Conservation (phyloP, 92 coral and sea anemone genomes). For the Hydrozoanthus gracilis region DNA sequence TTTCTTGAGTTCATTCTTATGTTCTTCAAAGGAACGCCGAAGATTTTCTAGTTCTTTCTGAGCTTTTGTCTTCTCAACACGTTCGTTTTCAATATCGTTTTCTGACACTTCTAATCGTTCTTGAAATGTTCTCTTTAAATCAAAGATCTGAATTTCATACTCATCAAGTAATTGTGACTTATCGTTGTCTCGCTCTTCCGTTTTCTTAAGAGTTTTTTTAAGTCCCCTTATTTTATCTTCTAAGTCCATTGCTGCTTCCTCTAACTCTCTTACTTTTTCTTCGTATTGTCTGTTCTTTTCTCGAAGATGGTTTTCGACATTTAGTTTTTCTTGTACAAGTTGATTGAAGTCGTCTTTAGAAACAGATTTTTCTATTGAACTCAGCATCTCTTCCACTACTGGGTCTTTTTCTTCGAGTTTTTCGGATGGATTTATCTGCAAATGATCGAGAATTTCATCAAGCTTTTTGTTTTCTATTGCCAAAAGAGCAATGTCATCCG, state of each 20-base stretch:
- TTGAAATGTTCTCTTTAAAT: slow-evolving; percentile 61
- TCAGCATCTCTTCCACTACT: slow-evolving; percentile 65
- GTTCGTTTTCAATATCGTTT: slow-evolving; percentile 56
- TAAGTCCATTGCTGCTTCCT: slow-evolving; percentile 69
- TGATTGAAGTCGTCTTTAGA: slow-evolving; percentile 76
- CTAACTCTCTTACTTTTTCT: slow-evolving; percentile 73
- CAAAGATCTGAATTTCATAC: slow-evolving; percentile 73
- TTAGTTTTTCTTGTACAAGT: slow-evolving; percentile 75
- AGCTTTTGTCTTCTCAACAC: slow-evolving; percentile 61
- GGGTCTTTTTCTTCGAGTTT: slow-evolving; percentile 54
- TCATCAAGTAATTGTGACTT: slow-evolving; percentile 63
- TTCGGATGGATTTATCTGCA: slow-evolving; percentile 59
- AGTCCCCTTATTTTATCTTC: slow-evolving; percentile 75
- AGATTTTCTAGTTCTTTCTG: slow-evolving; percentile 62
- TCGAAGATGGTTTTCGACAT: slow-evolving; percentile 67
- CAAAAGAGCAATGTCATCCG: slow-evolving; percentile 75
- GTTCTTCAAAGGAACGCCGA: slow-evolving; percentile 48
- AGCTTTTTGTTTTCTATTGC: slow-evolving; percentile 86
- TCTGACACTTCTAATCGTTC: slow-evolving; percentile 69
- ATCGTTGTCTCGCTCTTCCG: slow-evolving; percentile 71
- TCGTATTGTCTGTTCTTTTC: slow-evolving; percentile 71
- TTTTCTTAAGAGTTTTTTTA: slow-evolving; percentile 59
- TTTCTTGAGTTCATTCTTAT: slow-evolving; percentile 63
- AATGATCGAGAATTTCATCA: slow-evolving; percentile 84
- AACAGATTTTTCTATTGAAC: slow-evolving; percentile 72